Evolutionary conservation across 2,797 vertebrate genomes (phyloP), one percentile per base, ranked within the genome.

Genomic region (Hemibagrus guttatus): DNA sequence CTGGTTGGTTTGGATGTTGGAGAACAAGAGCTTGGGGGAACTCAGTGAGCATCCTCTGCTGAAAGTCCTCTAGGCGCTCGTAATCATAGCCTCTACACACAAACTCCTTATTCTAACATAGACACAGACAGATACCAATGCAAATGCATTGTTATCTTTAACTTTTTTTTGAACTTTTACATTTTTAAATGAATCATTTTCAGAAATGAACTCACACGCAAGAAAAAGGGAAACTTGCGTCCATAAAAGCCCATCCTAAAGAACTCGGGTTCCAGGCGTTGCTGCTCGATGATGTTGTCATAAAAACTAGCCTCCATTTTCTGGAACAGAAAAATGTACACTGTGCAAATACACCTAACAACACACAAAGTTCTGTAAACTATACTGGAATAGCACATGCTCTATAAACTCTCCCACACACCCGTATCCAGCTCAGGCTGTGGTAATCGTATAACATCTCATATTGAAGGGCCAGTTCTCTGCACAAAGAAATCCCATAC

Each of bases 261-360:
- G 93, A 99, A 99, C 93, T 99, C 98, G 0, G 98, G 98, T 89
- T 99, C 98, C 39, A 99, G 95, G 86, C 98, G 95, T 93, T 99
- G 98, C 92, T 99, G 98, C 84, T 99, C 98, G 89, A 99, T 97
- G 92, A 99, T 99, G 91, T 97, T 99, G 93, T 99, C 98, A 1
- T 99, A 99, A 93, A 99, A 99, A 0, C 97, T 97, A 31, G 98
- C 98, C 94, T 99, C 98, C 97, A 98, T 99, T 98, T 99, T 99
- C 98, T 99, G 28, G 42, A 85, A 75, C 42, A 66, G n/a, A n/a
- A 56, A 72, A 52, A 79, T 23, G 8, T 46, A 63, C 1, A 58
- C 19, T 39, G 0, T 58, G 2, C 0, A 35, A 79, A 84, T 79
- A 9, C 59, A 87, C 19, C 35, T 59, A 31, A 63, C 54, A 39